Evolutionary conservation across 2,797 vertebrate genomes (phyloP).

Genomic region (Rhadinocentrus ornatus): DNA sequence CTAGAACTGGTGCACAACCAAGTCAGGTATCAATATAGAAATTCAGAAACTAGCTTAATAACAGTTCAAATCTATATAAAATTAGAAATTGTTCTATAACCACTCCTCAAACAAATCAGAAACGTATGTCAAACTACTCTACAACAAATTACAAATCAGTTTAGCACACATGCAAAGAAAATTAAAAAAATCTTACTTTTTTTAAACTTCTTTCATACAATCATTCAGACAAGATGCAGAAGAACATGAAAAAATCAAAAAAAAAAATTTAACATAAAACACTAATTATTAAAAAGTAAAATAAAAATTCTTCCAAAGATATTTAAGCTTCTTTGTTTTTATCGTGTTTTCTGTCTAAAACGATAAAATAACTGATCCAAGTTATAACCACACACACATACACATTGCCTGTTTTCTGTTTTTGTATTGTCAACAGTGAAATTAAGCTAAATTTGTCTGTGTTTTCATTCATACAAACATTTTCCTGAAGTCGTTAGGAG

Average conservation of each 20-base stretch:
- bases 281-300: not conserved
- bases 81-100: too few relatives aligned
- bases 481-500: constrained; percentile 23
- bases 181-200: too few relatives aligned
- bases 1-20: not conserved
- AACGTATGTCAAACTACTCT: too few relatives aligned
- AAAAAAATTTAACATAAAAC: not conserved
- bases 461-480: constrained; percentile 20
- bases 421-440: constrained; percentile 4
- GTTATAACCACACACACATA: not conserved
- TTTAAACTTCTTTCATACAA: too few relatives aligned
- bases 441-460: constrained; percentile 9
- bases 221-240: too few relatives aligned
- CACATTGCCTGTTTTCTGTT: not conserved
- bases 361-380: constrained; percentile 3
- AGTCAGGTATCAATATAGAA: not conserved
- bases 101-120: too few relatives aligned
- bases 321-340: not conserved
- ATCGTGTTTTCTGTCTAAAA: not conserved
- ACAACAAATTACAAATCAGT: too few relatives aligned
- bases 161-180: too few relatives aligned
- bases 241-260: not conserved
- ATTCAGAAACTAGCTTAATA: not conserved
- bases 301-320: not conserved
- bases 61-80: not conserved